Evolutionary conservation across 2,888 invertebrate genomes (phyloP).

Genomic region (Rosalia funebris): DNA sequence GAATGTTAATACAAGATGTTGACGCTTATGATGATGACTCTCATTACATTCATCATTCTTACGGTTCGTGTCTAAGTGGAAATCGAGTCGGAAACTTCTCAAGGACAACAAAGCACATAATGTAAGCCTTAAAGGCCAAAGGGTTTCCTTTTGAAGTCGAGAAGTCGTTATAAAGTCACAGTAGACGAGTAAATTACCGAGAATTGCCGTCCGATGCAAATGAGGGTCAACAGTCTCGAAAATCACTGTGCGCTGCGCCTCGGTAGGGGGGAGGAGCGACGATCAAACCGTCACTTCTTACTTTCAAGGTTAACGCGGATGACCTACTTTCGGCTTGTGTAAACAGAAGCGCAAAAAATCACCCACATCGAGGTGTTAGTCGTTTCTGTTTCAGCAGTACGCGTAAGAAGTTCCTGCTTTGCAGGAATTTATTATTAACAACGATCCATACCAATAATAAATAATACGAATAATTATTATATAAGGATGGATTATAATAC

Average conservation of each 20-base stretch:
- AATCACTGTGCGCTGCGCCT: constrained; percentile 23
- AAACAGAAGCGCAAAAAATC: constrained; percentile 40
- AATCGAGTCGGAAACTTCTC: constrained; percentile 7
- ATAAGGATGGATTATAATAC: too few species aligned
- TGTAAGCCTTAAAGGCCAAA: constrained; percentile 11
- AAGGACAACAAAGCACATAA: constrained; percentile 16
- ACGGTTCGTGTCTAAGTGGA: not conserved
- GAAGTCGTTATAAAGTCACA: constrained; percentile 26
- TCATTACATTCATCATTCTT: too few species aligned
- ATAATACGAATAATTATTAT: too few species aligned
- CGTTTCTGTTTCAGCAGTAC: not conserved
- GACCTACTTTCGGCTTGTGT: constrained; percentile 37
- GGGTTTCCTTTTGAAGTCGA: constrained; percentile 19
- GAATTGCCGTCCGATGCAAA: constrained; percentile 27
- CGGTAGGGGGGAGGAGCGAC: constrained; percentile 25
- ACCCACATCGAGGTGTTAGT: constrained; percentile 17
- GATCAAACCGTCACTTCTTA: constrained; percentile 38
- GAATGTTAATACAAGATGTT: too few species aligned
- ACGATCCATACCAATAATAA: too few species aligned
- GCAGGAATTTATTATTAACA: too few species aligned
- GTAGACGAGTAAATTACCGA: constrained; percentile 24
- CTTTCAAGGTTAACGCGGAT: constrained; percentile 41
- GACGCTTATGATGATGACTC: too few species aligned
- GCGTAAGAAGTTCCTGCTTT: too few species aligned
- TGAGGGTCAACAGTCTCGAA: constrained; percentile 37